A percentile compares a stretch with the other conserved stretches of the same genome.
These are phyloP conservation scores for Cephalopachus bancanus DNA, from an alignment of 2,797 vertebrate species.

Conservation along the genomic window DNA sequence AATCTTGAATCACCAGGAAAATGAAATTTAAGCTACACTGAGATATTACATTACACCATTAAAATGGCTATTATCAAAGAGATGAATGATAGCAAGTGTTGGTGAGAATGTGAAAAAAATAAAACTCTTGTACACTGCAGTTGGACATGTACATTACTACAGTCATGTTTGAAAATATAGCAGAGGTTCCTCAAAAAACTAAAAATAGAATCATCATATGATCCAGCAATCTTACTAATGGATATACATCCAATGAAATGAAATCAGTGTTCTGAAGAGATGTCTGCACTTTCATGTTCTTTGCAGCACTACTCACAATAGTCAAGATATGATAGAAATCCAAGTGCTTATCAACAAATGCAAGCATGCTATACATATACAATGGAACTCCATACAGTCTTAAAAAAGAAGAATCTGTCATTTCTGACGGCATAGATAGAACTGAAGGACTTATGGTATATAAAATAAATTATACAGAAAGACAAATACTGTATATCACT, in stretches of 20 bases:
- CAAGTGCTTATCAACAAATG: neutral
- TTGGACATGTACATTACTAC: neutral
- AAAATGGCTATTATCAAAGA: neutral
- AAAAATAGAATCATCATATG: neutral
- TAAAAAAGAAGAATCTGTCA: neutral
- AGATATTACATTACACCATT: neutral
- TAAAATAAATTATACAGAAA: neutral
- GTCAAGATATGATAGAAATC: neutral
- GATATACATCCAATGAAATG: neutral
- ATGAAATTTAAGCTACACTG: neutral
- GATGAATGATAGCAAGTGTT: neutral
- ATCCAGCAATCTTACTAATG: neutral
- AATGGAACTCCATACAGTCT: neutral
- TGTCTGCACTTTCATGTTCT: neutral
- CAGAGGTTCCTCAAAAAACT: neutral
- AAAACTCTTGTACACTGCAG: neutral
- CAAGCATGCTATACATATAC: neutral
- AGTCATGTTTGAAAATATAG: neutral
- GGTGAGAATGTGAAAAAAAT: neutral
- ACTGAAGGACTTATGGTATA: neutral
- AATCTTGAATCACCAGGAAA: neutral
- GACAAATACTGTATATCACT: neutral
- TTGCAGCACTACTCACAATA: neutral
- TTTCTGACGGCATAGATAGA: neutral
- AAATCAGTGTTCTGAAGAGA: neutral